Evolutionary conservation across 2,888 invertebrate genomes (phyloP), one percentile per base, ranked within the genome.

Genomic region (Plebejus anna): DNA sequence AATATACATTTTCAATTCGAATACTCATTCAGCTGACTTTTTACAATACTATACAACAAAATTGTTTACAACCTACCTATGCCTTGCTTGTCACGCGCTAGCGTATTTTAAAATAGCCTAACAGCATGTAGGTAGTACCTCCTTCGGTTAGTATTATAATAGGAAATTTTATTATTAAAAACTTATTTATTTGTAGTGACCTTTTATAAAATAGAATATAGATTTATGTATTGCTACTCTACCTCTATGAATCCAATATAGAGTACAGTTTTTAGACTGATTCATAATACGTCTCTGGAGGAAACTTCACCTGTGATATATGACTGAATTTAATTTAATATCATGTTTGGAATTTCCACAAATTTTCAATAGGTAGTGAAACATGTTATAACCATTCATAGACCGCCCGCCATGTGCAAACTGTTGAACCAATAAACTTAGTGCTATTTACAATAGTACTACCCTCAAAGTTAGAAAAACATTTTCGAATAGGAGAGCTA

Each of bases 291-390:
- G 59, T 61, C 36, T 36, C 36, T 28, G 11, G 32, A 32, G 66
- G 13, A 32, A 66, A 66, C 66, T 66, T 66, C 13, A 36, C 66
- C 32, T 32, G 32, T 5, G 22, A 66, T 66, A 66, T 59, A 59
- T 61, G 28, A 32, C 13, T 66, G 66, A 66, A 66, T 32, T 66
- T 66, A 66, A 66, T 66, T 66, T 22, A 13, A 66, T 36, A 36
- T 32, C 9, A 4, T 66, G 13, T 66, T 66, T 32, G 11, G 61
- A 61, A 28, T 28, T 61, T 28, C 28, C 13, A 66, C 66, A 66
- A 66, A 32, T 66, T 28, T 66, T 66, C 66, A 66, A 66, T 66
- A 6, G 66, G 66, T 32, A 66, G 5, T 32, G 32, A 32, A 66
- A 66, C 32, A 66, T 66, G 32, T 66, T 66, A 32, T 5, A 16